These are phyloP conservation scores for Sthenelais limicola DNA, from an alignment of 2,888 invertebrate genomes.

Conservation along the genomic window DNA sequence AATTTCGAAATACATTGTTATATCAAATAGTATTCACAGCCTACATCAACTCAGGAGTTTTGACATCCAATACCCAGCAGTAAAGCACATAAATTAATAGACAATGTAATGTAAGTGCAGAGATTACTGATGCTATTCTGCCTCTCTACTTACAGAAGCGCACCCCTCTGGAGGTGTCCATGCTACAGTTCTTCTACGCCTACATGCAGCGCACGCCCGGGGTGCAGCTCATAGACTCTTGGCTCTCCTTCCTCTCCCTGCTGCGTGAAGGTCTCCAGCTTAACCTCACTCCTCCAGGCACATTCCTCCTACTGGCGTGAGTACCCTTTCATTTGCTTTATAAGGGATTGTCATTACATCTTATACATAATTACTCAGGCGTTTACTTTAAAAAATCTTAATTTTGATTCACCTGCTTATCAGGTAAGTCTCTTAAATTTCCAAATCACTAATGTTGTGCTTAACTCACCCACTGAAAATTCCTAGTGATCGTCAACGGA, in stretches of 20 bases:
- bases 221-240: constrained; percentile 83
- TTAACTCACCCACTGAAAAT: no score
- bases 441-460: no score
- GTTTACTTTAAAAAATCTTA: not conserved
- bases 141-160: constrained; percentile 62
- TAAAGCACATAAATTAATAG: no score
- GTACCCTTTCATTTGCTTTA: constrained; percentile 50
- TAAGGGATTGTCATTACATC: not conserved
- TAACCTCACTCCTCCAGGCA: constrained; percentile 80
- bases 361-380: not conserved
- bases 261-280: constrained; percentile 83
- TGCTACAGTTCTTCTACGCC: constrained; percentile 86
- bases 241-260: constrained; percentile 83
- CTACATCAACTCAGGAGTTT: no score
- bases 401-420: no score
- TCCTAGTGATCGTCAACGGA: no score
- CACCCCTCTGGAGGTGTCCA: constrained; percentile 81
- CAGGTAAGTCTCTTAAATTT: no score
- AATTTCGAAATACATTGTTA: no score
- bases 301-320: constrained; percentile 83
- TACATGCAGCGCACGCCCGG: constrained; percentile 77
- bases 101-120: no score
- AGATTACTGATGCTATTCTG: no score
- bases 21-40: no score
- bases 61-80: no score